These are phyloP conservation scores for Gymnoscopelus microlampas DNA, from an alignment of 2,797 vertebrate species.

Conservation along the genomic window DNA sequence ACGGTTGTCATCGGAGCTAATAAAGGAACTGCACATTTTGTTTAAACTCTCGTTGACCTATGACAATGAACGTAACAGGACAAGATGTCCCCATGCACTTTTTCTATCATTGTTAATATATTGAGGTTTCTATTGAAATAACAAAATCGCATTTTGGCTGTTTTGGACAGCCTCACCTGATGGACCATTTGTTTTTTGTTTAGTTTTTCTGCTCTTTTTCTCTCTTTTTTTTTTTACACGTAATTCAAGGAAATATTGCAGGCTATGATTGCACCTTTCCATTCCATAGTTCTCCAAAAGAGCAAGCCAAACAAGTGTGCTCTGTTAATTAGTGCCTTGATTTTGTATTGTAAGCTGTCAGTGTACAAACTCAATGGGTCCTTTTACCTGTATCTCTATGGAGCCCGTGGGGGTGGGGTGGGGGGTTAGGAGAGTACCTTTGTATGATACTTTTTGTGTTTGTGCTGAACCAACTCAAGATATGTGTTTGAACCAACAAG, in stretches of 20 bases:
- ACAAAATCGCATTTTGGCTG: slow-evolving; percentile 44
- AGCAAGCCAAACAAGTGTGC: slow-evolving; percentile 40
- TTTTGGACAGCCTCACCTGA: slow-evolving; percentile 40
- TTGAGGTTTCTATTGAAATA: slow-evolving; percentile 52
- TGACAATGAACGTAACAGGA: slow-evolving; percentile 57
- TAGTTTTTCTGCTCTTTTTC: slow-evolving; percentile 32
- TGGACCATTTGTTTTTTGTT: slow-evolving; percentile 42
- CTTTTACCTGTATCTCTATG: slow-evolving; percentile 31
- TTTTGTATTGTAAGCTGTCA: slow-evolving; percentile 54
- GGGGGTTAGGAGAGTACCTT: slow-evolving; percentile 20
- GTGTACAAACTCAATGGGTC: slow-evolving; percentile 47
- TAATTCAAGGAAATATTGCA: slow-evolving; percentile 64
- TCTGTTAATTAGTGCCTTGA: slow-evolving; percentile 76
- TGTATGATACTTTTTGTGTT: slow-evolving; percentile 33
- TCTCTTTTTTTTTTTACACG: slow-evolving; percentile 30
- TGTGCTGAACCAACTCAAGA: slow-evolving; percentile 46
- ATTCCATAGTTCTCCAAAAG: slow-evolving; percentile 54
- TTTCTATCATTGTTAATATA: slow-evolving; percentile 78
- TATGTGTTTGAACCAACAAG: slow-evolving; percentile 41
- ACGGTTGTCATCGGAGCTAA: slow-evolving; percentile 24
- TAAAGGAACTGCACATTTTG: slow-evolving; percentile 32
- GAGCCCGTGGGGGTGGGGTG: slow-evolving; percentile 13
- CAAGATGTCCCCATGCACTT: slow-evolving; percentile 80
- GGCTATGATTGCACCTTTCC: slow-evolving; percentile 72
- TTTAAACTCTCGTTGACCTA: slow-evolving; percentile 36